These are phyloP conservation scores for Bucco capensis DNA, from an alignment of 2,113 vertebrate species.

Conservation along the genomic window DNA sequence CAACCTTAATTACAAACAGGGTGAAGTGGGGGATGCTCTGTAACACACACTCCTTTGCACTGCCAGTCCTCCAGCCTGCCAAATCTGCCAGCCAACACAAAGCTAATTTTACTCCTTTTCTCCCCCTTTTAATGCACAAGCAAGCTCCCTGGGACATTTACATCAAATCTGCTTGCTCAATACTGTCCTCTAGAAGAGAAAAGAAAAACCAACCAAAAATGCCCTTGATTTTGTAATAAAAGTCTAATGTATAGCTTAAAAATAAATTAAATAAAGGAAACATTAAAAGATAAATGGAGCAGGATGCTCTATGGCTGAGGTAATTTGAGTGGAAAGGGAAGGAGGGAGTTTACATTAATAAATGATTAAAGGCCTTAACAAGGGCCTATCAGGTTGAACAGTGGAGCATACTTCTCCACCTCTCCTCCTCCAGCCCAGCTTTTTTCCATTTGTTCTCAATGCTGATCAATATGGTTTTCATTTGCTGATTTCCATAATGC, in stretches of 20 bases:
- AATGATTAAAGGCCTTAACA: constrained; percentile 85
- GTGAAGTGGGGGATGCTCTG: constrained; percentile 24
- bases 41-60: constrained; percentile 42
- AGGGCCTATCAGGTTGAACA: constrained; percentile 80
- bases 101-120: background rate
- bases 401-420: constrained; percentile 69
- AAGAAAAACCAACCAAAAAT: fast-evolving
- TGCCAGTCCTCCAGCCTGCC: constrained; percentile 29
- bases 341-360: constrained; percentile 81
- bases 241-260: constrained; percentile 80
- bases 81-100: constrained; percentile 32
- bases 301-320: constrained; percentile 82
- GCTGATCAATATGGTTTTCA: constrained; percentile 87
- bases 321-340: constrained; percentile 82
- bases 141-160: constrained; percentile 38
- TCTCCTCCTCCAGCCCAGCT: constrained; percentile 72
- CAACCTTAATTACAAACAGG: constrained; percentile 65
- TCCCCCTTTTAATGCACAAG: constrained; percentile 15
- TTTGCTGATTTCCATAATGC: constrained; percentile 83
- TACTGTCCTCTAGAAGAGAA: constrained; percentile 57
- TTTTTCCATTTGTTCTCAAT: constrained; percentile 79
- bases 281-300: constrained; percentile 85
- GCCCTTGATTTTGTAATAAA: constrained; percentile 78
- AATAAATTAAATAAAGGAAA: constrained; percentile 86
- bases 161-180: constrained; percentile 54